Percentiles rank a stretch among this genome's conserved stretches.
These are phyloP conservation scores for Archivesica marissinica DNA, from an alignment of 1,140 invertebrate species.

Conservation along the genomic window DNA sequence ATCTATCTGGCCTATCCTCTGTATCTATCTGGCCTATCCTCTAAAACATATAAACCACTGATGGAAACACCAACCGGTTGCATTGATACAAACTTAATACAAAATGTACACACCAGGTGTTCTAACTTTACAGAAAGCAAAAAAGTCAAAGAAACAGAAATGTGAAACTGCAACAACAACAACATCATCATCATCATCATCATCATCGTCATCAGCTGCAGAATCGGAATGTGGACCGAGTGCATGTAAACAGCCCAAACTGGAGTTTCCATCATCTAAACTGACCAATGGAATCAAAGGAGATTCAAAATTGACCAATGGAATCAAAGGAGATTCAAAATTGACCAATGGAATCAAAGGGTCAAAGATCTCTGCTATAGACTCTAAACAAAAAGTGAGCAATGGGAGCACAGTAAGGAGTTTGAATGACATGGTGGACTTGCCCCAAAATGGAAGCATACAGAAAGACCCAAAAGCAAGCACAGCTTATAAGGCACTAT, in stretches of 20 bases:
- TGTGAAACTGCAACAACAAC: constrained; percentile 62
- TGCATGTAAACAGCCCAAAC: constrained; percentile 51
- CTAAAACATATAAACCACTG: too few relatives aligned
- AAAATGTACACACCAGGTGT: background rate
- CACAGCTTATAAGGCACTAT: constrained; percentile 97
- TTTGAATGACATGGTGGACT: constrained; percentile 5
- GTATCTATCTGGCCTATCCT: too few relatives aligned
- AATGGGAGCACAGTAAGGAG: constrained; percentile 43
- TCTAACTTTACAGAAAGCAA: constrained; percentile 82
- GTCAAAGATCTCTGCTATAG: constrained; percentile 26
- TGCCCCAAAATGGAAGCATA: constrained; percentile 58
- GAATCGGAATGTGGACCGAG: constrained; percentile 41
- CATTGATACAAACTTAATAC: too few relatives aligned
- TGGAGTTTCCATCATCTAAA: constrained; percentile 21
- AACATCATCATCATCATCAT: too few relatives aligned
- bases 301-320: constrained; percentile 60
- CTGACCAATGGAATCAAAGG: background rate
- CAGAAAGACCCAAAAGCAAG: constrained; percentile 94
- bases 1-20: too few relatives aligned
- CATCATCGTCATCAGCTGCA: constrained; percentile 46
- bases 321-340: constrained; percentile 55
- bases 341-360: constrained; percentile 59
- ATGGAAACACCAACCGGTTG: too few relatives aligned
- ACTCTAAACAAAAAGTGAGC: constrained; percentile 31
- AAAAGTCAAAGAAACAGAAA: constrained; percentile 84